Base-by-base conservation (phyloP, 2,888 invertebrate species). In the Scotopteryx bipunctaria region DNA sequence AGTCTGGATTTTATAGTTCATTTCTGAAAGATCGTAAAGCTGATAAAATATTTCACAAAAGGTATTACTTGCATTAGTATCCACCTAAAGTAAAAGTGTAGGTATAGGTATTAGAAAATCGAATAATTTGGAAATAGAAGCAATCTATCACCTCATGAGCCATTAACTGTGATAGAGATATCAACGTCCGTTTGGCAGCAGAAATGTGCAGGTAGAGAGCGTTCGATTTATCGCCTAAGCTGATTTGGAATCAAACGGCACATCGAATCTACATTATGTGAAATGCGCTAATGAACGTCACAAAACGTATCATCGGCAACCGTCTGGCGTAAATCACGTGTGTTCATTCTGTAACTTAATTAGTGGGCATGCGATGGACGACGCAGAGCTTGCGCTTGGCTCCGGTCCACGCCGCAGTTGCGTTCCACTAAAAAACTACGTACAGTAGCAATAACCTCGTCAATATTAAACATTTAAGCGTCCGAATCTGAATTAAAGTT, bases 241-340 rank as follows among this genome's bases (percentile, higher is more conserved):
- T 31, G 35, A 44, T 48, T 54, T 11, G 38, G 11, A 41, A 27
- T 29, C 36, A 45, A 35, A 40, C 19, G 36, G 11, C 35, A 17
- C 41, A 54, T 41, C 48, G 8, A 4, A n/a, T 35, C 36, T 15
- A 38, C 33, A 38, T 47, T 47, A n/a, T 21, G 41, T 44, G 44
- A 57, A 53, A 51, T 35, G 29, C 33, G 43, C 43, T 49, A 55
- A 50, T 56, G 48, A 51, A 53, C 40, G 52, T 52, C 46, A 46
- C 37, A 19, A 14, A 37, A 21, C 32, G 32, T 19, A 51, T 44
- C 38, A 43, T 45, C 36, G 16, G 48, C 25, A 31, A 11, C 21
- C 9, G 21, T 33, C 29, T 16, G 16, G 33, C 25, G 9, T 54
- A 43, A 52, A 56, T 58, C 47, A 47, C 36, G 40, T 33, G 23